Percentiles rank a stretch among this genome's conserved stretches.
phyloP scores from a whole-genome alignment of 2,797 vertebrate genomes.

The Ciconia nigra region DNA sequence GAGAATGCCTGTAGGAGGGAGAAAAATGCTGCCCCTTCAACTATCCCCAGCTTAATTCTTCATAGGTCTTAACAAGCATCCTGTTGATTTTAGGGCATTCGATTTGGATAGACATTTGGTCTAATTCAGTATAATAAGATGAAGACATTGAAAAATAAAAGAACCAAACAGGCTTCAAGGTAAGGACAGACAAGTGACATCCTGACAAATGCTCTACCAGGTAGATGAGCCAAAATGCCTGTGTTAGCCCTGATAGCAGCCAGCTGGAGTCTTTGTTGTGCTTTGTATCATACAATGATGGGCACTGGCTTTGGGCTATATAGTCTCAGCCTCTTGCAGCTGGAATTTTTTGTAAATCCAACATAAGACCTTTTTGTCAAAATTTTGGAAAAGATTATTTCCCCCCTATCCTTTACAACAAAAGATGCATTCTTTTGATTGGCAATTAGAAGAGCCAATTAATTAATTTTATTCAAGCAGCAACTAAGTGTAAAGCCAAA shows the following conservation, averaged over 20 bases:
- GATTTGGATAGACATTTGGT: background rate
- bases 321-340: constrained; percentile 25
- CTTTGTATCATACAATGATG: constrained; percentile 64
- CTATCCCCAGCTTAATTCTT: background rate
- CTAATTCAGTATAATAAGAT: constrained; percentile 33
- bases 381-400: constrained; percentile 11
- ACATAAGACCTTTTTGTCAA: background rate
- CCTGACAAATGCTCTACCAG: constrained; percentile 42
- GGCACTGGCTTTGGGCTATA: constrained; percentile 57
- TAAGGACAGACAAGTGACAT: constrained; percentile 48
- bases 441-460: background rate
- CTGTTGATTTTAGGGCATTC: background rate
- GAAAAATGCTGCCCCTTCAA: background rate
- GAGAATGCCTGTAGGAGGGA: background rate
- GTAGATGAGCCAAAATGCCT: constrained; percentile 57
- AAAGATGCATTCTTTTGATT: constrained; percentile 12
- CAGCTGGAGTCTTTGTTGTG: constrained; percentile 65
- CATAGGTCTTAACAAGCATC: background rate
- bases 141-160: constrained; percentile 54
- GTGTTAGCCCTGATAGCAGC: constrained; percentile 58
- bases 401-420: background rate
- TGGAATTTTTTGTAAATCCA: constrained; percentile 52
- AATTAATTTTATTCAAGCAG: constrained; percentile 25
- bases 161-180: constrained; percentile 33
- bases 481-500: background rate